Evolutionary conservation across 2,113 vertebrate genomes (phyloP).

Genomic region (Psilopogon haemacephalus): DNA sequence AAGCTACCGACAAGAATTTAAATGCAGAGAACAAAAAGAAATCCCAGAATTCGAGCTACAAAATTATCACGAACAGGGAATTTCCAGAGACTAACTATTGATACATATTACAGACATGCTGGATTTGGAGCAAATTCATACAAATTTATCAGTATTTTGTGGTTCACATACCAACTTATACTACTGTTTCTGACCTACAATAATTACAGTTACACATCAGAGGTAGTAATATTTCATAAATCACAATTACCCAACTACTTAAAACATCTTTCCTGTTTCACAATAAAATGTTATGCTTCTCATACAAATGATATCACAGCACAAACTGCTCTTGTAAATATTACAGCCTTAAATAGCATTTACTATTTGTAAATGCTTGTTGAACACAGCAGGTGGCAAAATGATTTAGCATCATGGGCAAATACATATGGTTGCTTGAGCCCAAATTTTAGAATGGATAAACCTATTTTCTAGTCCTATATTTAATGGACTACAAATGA

Average conservation of each 20-base stretch:
- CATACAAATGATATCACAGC: conserved; percentile 2
- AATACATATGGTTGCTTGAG: conserved; percentile 73
- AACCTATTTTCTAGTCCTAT: conserved; percentile 69
- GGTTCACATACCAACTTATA: neutral
- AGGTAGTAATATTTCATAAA: conserved; percentile 55
- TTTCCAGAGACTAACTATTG: neutral
- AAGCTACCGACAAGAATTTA: neutral
- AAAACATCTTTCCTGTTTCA: conserved; percentile 47
- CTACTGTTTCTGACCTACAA: neutral
- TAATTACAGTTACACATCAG: neutral
- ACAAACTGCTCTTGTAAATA: conserved; percentile 63
- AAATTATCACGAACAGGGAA: neutral
- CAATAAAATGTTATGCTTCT: neutral
- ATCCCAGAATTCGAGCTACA: neutral
- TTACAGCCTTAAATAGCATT: conserved; percentile 72
- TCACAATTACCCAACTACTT: conserved; percentile 56
- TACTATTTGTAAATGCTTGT: conserved; percentile 70
- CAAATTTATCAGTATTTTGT: neutral
- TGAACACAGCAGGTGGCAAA: conserved; percentile 74
- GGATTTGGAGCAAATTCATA: neutral
- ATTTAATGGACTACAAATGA: conserved; percentile 75
- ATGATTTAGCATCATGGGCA: conserved; percentile 75
- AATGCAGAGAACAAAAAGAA: neutral
- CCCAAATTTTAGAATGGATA: conserved; percentile 72
- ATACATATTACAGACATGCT: neutral